Conservation (phyloP, 2,797 vertebrate species). For the Eulemur mongoz region DNA sequence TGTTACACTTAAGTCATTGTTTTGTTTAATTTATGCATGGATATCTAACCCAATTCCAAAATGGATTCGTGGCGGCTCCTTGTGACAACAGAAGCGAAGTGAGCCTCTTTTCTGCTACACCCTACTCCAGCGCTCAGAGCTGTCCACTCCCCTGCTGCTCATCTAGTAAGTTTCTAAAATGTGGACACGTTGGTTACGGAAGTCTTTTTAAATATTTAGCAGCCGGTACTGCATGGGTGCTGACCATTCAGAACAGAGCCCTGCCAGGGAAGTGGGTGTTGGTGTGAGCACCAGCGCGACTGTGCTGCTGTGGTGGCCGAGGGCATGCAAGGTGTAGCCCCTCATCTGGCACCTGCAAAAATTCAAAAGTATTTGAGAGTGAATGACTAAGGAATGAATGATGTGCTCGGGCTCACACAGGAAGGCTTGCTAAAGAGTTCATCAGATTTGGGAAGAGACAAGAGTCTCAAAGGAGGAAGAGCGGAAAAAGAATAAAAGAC, state of each 20-base stretch:
- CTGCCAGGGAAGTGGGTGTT: accelerated
- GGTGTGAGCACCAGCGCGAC: too few relatives aligned
- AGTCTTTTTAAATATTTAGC: neutral
- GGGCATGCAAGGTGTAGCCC: neutral
- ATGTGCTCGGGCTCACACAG: neutral
- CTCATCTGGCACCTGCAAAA: neutral
- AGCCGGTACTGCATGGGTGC: accelerated
- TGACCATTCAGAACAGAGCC: neutral
- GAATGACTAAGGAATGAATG: neutral
- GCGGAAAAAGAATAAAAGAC: neutral
- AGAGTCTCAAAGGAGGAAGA: neutral
- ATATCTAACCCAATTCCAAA: neutral
- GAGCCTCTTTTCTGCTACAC: neutral
- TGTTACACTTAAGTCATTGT: neutral
- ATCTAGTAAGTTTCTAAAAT: neutral
- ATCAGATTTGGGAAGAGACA: neutral
- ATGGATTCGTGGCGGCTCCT: neutral
- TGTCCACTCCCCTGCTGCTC: neutral
- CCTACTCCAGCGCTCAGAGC: neutral
- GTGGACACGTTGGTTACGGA: neutral
- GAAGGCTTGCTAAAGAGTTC: neutral
- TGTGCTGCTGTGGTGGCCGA: neutral
- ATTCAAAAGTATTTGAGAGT: neutral
- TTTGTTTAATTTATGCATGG: neutral
- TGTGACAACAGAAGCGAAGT: neutral